Evolutionary conservation across 92 coral and sea anemone genomes (phyloP), one percentile per base, ranked within the genome.

Genomic region (Scolanthus callimorphus): DNA sequence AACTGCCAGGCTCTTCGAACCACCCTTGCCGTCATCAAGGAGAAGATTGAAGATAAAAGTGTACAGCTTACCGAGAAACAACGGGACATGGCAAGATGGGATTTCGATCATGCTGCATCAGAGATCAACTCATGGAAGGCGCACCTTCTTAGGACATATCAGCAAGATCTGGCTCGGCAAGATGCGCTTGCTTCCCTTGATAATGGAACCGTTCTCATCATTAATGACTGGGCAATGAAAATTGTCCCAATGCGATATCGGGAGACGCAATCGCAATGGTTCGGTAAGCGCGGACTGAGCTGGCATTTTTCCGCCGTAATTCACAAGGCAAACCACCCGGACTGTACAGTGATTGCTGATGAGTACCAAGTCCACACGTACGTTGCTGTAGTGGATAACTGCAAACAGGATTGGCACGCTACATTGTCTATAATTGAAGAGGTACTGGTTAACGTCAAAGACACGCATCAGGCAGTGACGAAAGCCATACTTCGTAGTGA

Each of bases 221-320:
- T 78, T 26, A 69, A 69, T 21, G 78, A 78, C 66, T 78, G 84
- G 78, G n/a, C n/a, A n/a, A n/a, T n/a, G n/a, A n/a, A n/a, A n/a
- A n/a, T n/a, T n/a, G n/a, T n/a, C n/a, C n/a, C n/a, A n/a, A n/a
- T n/a, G n/a, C n/a, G n/a, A n/a, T n/a, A n/a, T 78, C 55, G 38
- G 46, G 84, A 51, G 84, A 77, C 78, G 31, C 84, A 62, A 59
- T 57, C 62, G 43, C 72, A 62, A 20, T 69, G 84, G 78, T 78
- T 69, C 44, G 69, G 55, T 1, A 78, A 78, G 43, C 72, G 71
- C 4, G 78, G 76, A 30, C 1, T 51, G 11, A 79, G 59, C 80
- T 8, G 80, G 75, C 12, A 70, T 72, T 0, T n/a, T n/a, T n/a
- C n/a, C n/a, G n/a, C n/a, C n/a, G n/a, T n/a, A n/a, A 49, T 59